Evolutionary conservation across 1,140 invertebrate genomes (phyloP).

Genomic region (Nilaparvata lugens): DNA sequence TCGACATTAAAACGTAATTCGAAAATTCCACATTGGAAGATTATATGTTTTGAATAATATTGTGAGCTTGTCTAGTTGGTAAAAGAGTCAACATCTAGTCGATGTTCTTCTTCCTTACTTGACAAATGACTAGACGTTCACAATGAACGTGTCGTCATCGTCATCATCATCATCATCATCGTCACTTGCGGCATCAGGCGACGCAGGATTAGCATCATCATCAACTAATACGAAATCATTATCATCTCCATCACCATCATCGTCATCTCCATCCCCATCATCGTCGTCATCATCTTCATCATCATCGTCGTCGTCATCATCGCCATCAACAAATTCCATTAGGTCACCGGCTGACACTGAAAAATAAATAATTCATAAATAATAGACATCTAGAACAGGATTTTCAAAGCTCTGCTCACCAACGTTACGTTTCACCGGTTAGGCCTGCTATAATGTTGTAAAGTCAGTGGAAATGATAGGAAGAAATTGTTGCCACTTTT

Average conservation of each 20-base stretch:
- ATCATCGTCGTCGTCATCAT: constrained; percentile 15
- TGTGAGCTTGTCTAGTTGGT: too few species aligned
- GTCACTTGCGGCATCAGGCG: background rate
- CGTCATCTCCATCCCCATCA: constrained; percentile 20
- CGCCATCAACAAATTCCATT: constrained; percentile 15
- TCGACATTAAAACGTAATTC: too few species aligned
- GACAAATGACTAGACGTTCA: too few species aligned
- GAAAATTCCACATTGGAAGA: too few species aligned
- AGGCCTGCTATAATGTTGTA: background rate
- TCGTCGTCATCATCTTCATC: constrained; percentile 20
- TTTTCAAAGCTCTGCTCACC: background rate
- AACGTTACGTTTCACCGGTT: background rate
- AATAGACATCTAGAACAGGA: background rate
- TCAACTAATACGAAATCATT: constrained; percentile 24
- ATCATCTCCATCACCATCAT: constrained; percentile 23
- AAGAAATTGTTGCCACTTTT: too few species aligned
- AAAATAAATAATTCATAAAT: too few species aligned
- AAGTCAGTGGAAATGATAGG: background rate
- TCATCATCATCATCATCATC: constrained; percentile 21
- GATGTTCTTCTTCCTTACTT: too few species aligned
- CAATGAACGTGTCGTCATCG: constrained; percentile 6
- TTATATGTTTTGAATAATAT: too few species aligned
- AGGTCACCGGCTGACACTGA: background rate
- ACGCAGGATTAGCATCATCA: constrained; percentile 14
- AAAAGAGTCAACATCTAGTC: too few species aligned